phyloP scores from a whole-genome alignment of 1,140 invertebrate genomes.

The Diorhabda elongata region DNA sequence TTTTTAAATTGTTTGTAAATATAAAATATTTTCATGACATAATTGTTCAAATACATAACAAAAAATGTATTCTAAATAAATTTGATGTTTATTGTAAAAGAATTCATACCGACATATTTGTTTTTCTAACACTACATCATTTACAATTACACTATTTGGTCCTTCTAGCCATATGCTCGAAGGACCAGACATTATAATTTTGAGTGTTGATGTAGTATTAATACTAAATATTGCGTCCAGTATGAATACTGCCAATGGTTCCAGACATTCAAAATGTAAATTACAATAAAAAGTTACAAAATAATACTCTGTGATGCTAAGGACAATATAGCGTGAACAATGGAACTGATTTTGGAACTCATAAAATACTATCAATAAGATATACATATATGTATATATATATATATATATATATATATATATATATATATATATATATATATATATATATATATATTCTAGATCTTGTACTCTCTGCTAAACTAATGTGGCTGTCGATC shows the following conservation, averaged over 20 bases:
- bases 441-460: not conserved
- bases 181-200: too few species aligned
- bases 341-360: not conserved
- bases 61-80: too few species aligned
- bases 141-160: too few species aligned
- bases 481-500: slow-evolving; percentile 44
- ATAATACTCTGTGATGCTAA: not conserved
- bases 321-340: not conserved
- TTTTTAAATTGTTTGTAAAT: too few species aligned
- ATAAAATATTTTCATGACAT: too few species aligned
- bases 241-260: too few species aligned
- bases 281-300: not conserved
- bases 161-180: too few species aligned
- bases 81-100: not conserved
- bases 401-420: not conserved
- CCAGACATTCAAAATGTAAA: not conserved
- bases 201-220: too few species aligned
- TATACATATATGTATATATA: not conserved
- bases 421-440: not conserved
- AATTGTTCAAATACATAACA: too few species aligned
- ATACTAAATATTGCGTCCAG: too few species aligned
- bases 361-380: not conserved
- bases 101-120: not conserved
- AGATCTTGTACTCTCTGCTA: slow-evolving; percentile 17
- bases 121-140: not conserved